A percentile compares a stretch with the other conserved stretches of the same genome.
These are phyloP conservation scores for Pungitius pungitius DNA, from an alignment of 2,113 vertebrate species.

Conservation along the genomic window DNA sequence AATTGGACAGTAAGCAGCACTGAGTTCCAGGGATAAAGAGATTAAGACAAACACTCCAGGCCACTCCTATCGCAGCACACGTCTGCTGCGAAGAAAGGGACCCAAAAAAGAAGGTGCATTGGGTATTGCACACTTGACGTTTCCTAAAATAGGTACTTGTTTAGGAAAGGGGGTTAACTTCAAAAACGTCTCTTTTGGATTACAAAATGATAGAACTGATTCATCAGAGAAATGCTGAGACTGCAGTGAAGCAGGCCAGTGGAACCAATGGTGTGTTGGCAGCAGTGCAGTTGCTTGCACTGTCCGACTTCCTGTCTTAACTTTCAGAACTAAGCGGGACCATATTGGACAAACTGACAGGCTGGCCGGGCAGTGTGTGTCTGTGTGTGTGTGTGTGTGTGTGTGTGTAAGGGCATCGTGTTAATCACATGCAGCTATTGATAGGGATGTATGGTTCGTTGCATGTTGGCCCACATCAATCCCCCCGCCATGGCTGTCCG, in stretches of 20 bases:
- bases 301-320: conserved; percentile 59
- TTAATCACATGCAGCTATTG: conserved; percentile 60
- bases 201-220: conserved; percentile 49
- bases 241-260: conserved; percentile 45
- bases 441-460: conserved; percentile 51
- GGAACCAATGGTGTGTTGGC: conserved; percentile 1
- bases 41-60: conserved; percentile 61
- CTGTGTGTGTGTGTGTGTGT: too few relatives aligned
- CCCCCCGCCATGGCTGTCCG: not conserved
- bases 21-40: conserved; percentile 70
- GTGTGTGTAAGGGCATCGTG: conserved; percentile 42
- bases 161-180: conserved; percentile 9
- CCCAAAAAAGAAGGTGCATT: conserved; percentile 2
- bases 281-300: conserved; percentile 32
- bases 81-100: conserved; percentile 15
- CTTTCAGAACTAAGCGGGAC: conserved; percentile 66
- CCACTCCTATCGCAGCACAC: conserved; percentile 55
- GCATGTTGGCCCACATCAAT: conserved; percentile 35
- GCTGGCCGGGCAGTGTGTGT: conserved; percentile 35
- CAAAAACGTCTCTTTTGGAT: conserved; percentile 26
- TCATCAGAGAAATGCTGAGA: conserved; percentile 57
- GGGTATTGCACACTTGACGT: conserved; percentile 26
- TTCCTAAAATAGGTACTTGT: conserved; percentile 34
- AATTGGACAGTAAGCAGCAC: conserved; percentile 59
- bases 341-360: conserved; percentile 60